Evolutionary conservation across 2,113 vertebrate species (phyloP).

Genomic region (Piliocolobus tephrosceles): DNA sequence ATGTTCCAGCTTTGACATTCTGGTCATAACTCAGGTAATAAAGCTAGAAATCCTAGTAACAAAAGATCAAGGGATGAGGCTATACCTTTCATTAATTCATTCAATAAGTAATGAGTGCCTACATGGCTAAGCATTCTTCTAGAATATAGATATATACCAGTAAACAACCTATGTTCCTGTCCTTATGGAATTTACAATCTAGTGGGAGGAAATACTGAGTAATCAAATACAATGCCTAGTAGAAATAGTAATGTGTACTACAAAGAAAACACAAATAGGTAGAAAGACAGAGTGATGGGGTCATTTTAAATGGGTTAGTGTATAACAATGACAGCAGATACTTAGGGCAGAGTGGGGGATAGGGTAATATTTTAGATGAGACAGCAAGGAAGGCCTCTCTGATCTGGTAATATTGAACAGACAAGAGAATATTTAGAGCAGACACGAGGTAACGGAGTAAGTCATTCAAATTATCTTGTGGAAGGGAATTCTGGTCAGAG

Average conservation of each 20-base stretch:
- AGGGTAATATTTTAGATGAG: neutral
- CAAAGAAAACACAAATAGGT: neutral
- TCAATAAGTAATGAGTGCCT: neutral
- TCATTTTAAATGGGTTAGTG: neutral
- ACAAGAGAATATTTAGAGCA: neutral
- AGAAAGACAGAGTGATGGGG: neutral
- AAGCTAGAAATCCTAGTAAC: neutral
- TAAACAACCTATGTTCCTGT: neutral
- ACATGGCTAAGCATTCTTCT: neutral
- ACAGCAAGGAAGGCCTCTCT: neutral
- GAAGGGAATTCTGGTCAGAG: neutral
- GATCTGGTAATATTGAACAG: neutral
- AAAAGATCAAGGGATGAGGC: neutral
- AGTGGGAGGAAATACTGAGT: neutral
- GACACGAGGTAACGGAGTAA: neutral
- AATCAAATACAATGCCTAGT: neutral
- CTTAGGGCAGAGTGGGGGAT: neutral
- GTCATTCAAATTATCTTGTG: neutral
- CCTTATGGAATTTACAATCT: neutral
- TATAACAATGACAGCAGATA: neutral
- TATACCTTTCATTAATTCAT: neutral
- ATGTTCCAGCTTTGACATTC: neutral
- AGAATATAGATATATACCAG: neutral
- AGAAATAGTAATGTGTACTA: neutral
- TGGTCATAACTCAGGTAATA: neutral